Evolutionary conservation across 2,888 invertebrate species (phyloP), one percentile per base, ranked within the genome.

Genomic region (Ferdinandea cuprea): DNA sequence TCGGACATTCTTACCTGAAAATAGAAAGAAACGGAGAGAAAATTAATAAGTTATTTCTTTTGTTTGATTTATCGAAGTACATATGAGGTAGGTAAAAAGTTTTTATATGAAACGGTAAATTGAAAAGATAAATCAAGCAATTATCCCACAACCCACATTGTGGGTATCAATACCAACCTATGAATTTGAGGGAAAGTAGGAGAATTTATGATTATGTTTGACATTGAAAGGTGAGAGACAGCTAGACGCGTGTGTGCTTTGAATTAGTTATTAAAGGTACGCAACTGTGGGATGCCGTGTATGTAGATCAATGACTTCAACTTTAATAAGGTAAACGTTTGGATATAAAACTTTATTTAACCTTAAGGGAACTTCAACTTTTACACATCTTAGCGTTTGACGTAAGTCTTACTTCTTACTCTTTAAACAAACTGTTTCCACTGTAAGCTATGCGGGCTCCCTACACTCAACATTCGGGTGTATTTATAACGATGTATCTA

Each of bases 1-100:
- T 25, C 8, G 37, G 1, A 42, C 0, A 46, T 13, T 54, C 81
- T 77, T 81, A 81, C 81, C 81, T 81, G 76, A 0, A 80, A 80
- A 35, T 63, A 68, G 50, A 68, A 13, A 54, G 46, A 1, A 35
- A 42, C 32, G 50, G 15, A 25, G 2, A 46, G 11, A 3, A 65
- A 65, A 56, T 71, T 71, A 68, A 59, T 54, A 40, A 65, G 28
- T 50, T 66, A 21, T 63, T 25, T 25, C 25, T 25, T n/a, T n/a
- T 25, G 5, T 25, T 73, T 68, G 73, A 61, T 68, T 56, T 74
- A 68, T 61, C 3, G 44, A 44, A 44, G 15, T 28, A 17, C 8
- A 11, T 46, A 46, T 9, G 58, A 21, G 65, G 42, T 48, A n/a
- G n/a, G n/a, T 78, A 42, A n/a, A 32, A 9, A n/a, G n/a, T n/a